Base-by-base conservation (phyloP, 2,888 invertebrate genomes). In the Drosophila gaucha region DNA sequence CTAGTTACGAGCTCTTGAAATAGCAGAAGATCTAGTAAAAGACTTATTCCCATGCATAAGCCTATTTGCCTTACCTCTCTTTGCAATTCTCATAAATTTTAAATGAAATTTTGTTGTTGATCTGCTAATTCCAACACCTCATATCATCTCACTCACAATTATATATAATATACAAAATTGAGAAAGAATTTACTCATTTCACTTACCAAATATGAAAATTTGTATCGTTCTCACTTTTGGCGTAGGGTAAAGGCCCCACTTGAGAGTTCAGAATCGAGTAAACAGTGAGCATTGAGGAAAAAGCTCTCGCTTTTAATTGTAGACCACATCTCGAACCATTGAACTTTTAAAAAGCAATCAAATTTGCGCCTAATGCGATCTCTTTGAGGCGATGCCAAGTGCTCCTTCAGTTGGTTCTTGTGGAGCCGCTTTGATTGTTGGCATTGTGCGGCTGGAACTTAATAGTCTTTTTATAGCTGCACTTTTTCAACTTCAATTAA, bases 381-480 rank as follows among this genome's bases (percentile, higher is more conserved):
- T 43, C 54, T 57, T 55, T 50, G 55, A 47, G 55, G 65, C 71
- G 38, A 46, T n/a, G 55, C 51, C 77, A 67, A 68, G 68, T 59
- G 69, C 44, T 56, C 56, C 41, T 38, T 22, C 35, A 33, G 31
- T 44, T 56, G 57, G 36, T 9, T 9, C 28, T n/a, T 9, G 28
- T 56, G 36, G 38, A 44, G 18, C 51, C 52, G 58, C 78, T 80
- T 78, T 86, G 86, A 80, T 77, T 65, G 68, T 26, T 50, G 49
- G 33, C 33, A 24, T 33, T 50, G 49, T 18, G 49, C 16, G 50
- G 18, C 30, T 30, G 39, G 49, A 74, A 83, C 84, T 88, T 86
- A 84, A 88, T 84, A 66, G 88, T 86, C 88, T 84, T 88, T 84
- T 84, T 88, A 84, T 84, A 84, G 88, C 87, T 80, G 78, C 80